Evolutionary conservation across 2,888 invertebrate genomes (phyloP).

Genomic region (Vesta saturnalis): DNA sequence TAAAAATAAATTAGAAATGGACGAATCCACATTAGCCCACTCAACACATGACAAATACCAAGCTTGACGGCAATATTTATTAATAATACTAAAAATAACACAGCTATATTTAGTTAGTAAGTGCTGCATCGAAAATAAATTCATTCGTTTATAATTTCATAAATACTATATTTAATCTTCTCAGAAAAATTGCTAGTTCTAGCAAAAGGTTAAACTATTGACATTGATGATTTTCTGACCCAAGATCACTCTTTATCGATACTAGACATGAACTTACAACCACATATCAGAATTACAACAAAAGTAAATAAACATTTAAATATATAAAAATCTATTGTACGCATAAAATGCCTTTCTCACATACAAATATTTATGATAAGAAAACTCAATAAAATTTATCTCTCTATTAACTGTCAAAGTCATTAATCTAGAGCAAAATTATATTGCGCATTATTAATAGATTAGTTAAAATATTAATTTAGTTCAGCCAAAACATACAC

Average conservation of each 20-base stretch:
- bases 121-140: slow-evolving; percentile 9
- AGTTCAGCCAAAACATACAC: too few species aligned
- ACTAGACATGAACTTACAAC: slow-evolving; percentile 26
- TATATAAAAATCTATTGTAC: slow-evolving; percentile 4
- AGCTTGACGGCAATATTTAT: slow-evolving; percentile 25
- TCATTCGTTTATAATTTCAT: slow-evolving; percentile 11
- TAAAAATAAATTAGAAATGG: slow-evolving; percentile 38
- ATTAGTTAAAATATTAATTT: too few species aligned
- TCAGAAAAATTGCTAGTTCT: slow-evolving; percentile 21
- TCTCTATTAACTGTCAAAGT: too few species aligned
- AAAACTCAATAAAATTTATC: background rate
- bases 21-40: slow-evolving; percentile 32
- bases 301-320: slow-evolving; percentile 10
- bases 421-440: too few species aligned
- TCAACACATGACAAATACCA: slow-evolving; percentile 24
- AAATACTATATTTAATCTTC: slow-evolving; percentile 14
- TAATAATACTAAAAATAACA: slow-evolving; percentile 22
- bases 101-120: slow-evolving; percentile 17
- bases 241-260: slow-evolving; percentile 25
- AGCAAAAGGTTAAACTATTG: slow-evolving; percentile 30
- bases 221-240: slow-evolving; percentile 20
- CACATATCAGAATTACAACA: background rate
- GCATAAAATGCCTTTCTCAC: background rate
- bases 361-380: background rate
- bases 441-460: too few species aligned